Evolutionary conservation across 23 tunicate species (phyloP).

Genomic region (Styela clava): DNA sequence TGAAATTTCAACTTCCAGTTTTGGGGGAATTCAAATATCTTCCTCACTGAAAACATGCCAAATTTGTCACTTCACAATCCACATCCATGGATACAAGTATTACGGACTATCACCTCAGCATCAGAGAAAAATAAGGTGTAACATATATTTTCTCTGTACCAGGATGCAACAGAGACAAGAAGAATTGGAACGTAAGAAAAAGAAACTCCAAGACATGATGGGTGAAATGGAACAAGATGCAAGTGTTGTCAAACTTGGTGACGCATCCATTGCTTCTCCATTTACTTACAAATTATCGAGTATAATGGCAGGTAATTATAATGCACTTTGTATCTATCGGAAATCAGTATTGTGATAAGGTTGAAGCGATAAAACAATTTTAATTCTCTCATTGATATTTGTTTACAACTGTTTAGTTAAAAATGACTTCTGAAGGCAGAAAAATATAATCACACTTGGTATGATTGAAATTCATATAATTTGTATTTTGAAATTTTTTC

Average conservation of each 20-base stretch:
- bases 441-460: too few species aligned
- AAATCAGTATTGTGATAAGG: neutral
- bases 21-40: too few species aligned
- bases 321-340: neutral
- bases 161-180: conserved; percentile 32
- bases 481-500: too few species aligned
- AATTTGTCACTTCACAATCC: too few species aligned
- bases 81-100: too few species aligned
- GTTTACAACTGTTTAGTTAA: neutral
- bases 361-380: neutral
- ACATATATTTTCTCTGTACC: neutral
- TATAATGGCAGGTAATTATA: conserved; percentile 65
- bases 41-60: too few species aligned
- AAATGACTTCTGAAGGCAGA: neutral
- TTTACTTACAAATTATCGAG: conserved; percentile 91
- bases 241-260: conserved; percentile 88
- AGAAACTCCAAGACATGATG: conserved; percentile 64
- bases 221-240: conserved; percentile 85
- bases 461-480: too few species aligned
- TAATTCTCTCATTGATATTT: too few species aligned
- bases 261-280: conserved; percentile 97
- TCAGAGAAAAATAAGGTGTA: too few species aligned
- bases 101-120: too few species aligned
- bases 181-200: conserved; percentile 27
- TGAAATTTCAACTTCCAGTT: too few species aligned